These are phyloP conservation scores for Drosophila truncata DNA, from an alignment of 1,140 invertebrate genomes.

Conservation along the genomic window DNA sequence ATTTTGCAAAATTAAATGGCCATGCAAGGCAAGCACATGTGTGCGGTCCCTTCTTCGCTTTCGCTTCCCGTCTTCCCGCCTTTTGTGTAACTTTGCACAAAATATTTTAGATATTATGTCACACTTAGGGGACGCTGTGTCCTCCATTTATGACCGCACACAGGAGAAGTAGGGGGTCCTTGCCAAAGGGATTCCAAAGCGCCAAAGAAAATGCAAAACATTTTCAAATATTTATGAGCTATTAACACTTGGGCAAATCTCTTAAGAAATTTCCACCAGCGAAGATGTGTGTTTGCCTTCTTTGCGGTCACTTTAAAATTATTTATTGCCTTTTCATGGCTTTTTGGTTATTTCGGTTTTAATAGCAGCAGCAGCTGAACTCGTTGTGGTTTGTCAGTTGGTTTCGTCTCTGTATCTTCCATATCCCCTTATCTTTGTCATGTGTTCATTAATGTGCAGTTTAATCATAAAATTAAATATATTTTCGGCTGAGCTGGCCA, in stretches of 20 bases:
- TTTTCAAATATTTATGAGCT: slow-evolving; percentile 84
- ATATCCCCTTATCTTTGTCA: too few species aligned
- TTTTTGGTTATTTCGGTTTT: slow-evolving; percentile 47
- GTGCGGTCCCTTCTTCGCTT: slow-evolving; percentile 15
- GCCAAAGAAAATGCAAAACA: slow-evolving; percentile 75
- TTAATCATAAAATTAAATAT: slow-evolving; percentile 39
- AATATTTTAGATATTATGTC: slow-evolving; percentile 83
- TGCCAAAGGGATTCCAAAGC: slow-evolving; percentile 45
- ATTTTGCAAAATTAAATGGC: slow-evolving; percentile 84
- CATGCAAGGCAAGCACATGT: slow-evolving; percentile 83
- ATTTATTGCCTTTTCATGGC: slow-evolving; percentile 55
- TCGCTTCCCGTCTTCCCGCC: slow-evolving; percentile 12
- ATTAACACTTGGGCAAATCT: slow-evolving; percentile 78
- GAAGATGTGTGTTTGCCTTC: slow-evolving; percentile 43
- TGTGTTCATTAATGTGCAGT: slow-evolving; percentile 44
- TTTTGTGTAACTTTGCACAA: slow-evolving; percentile 81
- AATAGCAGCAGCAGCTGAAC: slow-evolving; percentile 33
- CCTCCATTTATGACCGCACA: slow-evolving; percentile 76
- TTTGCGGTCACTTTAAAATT: slow-evolving; percentile 50
- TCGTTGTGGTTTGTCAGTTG: slow-evolving; percentile 40
- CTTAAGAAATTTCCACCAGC: slow-evolving; percentile 42
- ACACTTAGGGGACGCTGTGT: slow-evolving; percentile 78
- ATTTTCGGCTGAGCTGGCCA: background rate
- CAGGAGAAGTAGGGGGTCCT: background rate
- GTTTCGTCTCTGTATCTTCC: background rate